A percentile compares a stretch with the other conserved stretches of the same genome.
Conservation (phyloP, 2,888 invertebrate species). For the Dicyrtoma fusca region DNA sequence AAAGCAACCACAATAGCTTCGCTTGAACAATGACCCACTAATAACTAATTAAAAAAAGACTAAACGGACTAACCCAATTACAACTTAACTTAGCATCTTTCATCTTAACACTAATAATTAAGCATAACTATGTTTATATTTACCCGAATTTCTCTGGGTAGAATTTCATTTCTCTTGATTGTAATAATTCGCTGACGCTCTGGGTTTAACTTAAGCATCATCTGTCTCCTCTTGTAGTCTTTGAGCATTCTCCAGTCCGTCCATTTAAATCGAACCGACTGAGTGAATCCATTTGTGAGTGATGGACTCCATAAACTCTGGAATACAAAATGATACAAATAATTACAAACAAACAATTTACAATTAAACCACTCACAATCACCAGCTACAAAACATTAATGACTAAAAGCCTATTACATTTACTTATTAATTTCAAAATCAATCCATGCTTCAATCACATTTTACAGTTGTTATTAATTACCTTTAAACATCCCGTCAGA, state of each 20-base stretch:
- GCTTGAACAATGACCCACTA: too few relatives aligned
- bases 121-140: background rate
- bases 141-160: constrained; percentile 75
- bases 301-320: constrained; percentile 23
- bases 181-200: constrained; percentile 80
- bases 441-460: too few relatives aligned
- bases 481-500: constrained; percentile 15
- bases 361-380: too few relatives aligned
- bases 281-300: background rate
- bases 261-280: constrained; percentile 65
- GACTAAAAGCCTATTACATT: too few relatives aligned
- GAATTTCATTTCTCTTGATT: constrained; percentile 76
- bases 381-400: too few relatives aligned
- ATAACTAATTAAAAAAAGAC: too few relatives aligned
- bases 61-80: too few relatives aligned
- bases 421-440: too few relatives aligned
- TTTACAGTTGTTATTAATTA: too few relatives aligned
- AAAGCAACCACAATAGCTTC: too few relatives aligned
- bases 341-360: background rate
- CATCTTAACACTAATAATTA: too few relatives aligned
- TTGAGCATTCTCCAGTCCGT: constrained; percentile 81
- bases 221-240: constrained; percentile 80
- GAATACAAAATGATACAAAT: background rate
- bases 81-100: too few relatives aligned
- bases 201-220: constrained; percentile 73